Base-by-base conservation (phyloP, 2,113 vertebrate genomes). In the Alectura lathami region DNA sequence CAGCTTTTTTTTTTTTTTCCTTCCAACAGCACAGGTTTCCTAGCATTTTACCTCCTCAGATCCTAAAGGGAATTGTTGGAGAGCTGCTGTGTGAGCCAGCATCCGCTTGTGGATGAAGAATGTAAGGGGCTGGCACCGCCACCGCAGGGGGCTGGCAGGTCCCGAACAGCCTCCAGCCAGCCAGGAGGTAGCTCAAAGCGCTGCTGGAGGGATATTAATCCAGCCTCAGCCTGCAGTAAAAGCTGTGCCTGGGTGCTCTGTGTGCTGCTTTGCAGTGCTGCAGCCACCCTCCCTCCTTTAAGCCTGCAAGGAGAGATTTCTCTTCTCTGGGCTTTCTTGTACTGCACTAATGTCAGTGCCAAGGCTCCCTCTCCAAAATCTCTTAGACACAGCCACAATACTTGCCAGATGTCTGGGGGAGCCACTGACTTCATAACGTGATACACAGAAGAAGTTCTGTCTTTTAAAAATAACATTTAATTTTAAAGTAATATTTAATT, bases 41-140 rank as follows among this genome's bases (percentile, higher is more conserved):
- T 80, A 56, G 42, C 70, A 75, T 20, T 94, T 91, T 91, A 92
- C 30, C 70, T 57, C 68, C 87, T 64, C 60, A 17, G 76, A 88
- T 51, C 50, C 94, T 87, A 42, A 93, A 86, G 73, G 68, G 73
- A 81, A 36, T 76, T 48, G 32, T 88, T 83, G 78, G 66, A 67
- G 64, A 38, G 66, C 68, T 1, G 10, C 6, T 0, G 3, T 67
- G 88, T 77, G 90, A 85, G 78, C 42, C 84, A 89, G 91, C 87
- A 80, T 83, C 89, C 94, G 93, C 94, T 88, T 94, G 88, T 42
- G 76, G 91, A 91, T 88, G 83, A 94, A 90, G 95, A 94, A 97
- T 67, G 76, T 60, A 8, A 72, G 67, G 5, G 6, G 87, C 32
- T 9, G 0, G 59, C 74, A 8, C 17, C 12, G 86, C 64, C 2